Percentiles rank a stretch among this genome's conserved stretches.
Conservation (phyloP, 1,140 invertebrate species). For the Helicorthomorpha holstii region DNA sequence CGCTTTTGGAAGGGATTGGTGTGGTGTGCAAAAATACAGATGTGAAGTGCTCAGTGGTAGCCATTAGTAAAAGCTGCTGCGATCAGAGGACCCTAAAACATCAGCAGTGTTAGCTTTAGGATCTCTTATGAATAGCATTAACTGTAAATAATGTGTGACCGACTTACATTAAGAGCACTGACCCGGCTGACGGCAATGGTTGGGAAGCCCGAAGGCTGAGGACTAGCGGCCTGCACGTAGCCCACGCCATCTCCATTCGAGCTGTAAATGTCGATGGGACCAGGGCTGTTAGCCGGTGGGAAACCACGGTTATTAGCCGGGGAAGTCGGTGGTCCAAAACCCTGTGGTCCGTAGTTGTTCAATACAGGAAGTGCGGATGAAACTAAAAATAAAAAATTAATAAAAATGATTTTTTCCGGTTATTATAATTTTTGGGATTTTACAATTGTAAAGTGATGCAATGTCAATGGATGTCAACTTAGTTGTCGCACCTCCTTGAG, state of each 20-base stretch:
- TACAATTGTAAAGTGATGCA: too few species aligned
- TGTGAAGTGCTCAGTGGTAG: slow-evolving; percentile 87
- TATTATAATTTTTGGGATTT: background rate
- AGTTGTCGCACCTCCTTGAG: too few species aligned
- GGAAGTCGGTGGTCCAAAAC: slow-evolving; percentile 51
- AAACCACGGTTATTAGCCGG: slow-evolving; percentile 56
- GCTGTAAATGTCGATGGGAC: slow-evolving; percentile 76
- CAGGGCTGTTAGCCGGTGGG: slow-evolving; percentile 61
- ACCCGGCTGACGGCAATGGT: slow-evolving; percentile 55
- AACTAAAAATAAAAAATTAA: background rate
- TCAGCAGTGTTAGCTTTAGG: too few species aligned
- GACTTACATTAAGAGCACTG: slow-evolving; percentile 23
- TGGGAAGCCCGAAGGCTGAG: slow-evolving; percentile 70
- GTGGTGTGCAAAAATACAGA: too few species aligned
- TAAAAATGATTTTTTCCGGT: too few species aligned
- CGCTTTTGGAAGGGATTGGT: too few species aligned
- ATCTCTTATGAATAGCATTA: too few species aligned
- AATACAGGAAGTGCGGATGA: slow-evolving; percentile 45
- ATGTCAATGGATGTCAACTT: too few species aligned
- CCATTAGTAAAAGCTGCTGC: slow-evolving; percentile 84
- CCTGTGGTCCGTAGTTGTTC: slow-evolving; percentile 68
- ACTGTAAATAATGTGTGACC: background rate
- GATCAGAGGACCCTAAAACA: slow-evolving; percentile 67
- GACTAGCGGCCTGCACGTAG: slow-evolving; percentile 80
- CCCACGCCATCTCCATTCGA: slow-evolving; percentile 62